phyloP scores from a whole-genome alignment of 2,797 vertebrate genomes.

The Mustela erminea region DNA sequence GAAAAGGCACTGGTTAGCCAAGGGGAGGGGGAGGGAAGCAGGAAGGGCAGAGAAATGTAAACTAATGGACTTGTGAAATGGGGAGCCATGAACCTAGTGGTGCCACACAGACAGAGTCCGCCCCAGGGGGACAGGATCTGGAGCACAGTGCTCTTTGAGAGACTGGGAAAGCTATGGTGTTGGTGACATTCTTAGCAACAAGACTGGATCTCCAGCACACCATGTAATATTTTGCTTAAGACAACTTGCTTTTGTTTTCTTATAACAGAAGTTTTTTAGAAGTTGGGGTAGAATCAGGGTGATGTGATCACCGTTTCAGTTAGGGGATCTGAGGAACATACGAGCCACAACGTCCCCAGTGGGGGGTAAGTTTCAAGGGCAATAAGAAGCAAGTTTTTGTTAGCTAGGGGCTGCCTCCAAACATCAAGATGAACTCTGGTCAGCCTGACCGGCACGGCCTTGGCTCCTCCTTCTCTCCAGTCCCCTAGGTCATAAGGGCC shows the following conservation, averaged over 20 bases:
- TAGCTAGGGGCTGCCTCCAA: not conserved
- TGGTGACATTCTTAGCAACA: not conserved
- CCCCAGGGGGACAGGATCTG: not conserved
- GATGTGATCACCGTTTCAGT: not conserved
- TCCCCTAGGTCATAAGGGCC: not conserved
- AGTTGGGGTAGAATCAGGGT: not conserved
- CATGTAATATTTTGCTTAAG: not conserved
- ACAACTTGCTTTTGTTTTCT: not conserved
- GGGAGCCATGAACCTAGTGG: not conserved
- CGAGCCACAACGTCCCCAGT: not conserved
- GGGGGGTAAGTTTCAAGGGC: not conserved
- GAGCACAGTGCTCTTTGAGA: not conserved
- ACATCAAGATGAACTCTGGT: not conserved
- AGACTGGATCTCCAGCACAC: not conserved
- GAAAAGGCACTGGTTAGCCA: not conserved
- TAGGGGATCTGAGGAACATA: not conserved
- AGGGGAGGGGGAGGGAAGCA: fast-evolving
- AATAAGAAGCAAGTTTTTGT: not conserved
- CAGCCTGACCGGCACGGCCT: not conserved
- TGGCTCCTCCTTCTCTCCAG: not conserved
- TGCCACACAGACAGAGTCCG: not conserved
- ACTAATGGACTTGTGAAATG: not conserved
- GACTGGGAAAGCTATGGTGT: not conserved
- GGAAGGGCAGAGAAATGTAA: not conserved
- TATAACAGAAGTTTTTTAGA: not conserved